Evolutionary conservation across 2,113 vertebrate species (phyloP).

Genomic region (Petaurus breviceps): DNA sequence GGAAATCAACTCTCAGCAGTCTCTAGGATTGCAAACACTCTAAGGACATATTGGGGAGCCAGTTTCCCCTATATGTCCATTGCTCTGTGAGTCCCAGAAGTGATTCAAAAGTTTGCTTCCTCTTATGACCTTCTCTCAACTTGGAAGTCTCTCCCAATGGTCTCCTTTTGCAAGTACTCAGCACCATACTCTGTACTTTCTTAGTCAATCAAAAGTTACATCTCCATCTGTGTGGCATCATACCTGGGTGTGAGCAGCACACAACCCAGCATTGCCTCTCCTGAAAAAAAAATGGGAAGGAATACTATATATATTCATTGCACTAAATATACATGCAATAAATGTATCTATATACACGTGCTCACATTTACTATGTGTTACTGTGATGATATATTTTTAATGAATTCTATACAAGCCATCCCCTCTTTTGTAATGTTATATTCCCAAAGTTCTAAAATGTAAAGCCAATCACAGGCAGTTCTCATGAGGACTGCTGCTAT

Average conservation of each 20-base stretch:
- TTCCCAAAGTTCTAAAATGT: conserved; percentile 66
- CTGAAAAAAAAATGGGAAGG: background rate
- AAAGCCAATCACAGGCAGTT: no score
- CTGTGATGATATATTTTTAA: background rate
- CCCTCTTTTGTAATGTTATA: conserved; percentile 61
- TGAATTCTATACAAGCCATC: conserved; percentile 29
- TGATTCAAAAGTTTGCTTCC: background rate
- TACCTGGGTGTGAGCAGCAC: background rate
- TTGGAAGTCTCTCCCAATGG: background rate
- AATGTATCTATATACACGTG: background rate
- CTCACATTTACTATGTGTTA: background rate
- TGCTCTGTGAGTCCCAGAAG: background rate
- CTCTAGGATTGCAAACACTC: no score
- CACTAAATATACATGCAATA: background rate
- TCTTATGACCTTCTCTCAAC: background rate
- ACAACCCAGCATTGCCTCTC: background rate
- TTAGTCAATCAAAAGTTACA: background rate
- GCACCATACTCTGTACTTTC: background rate
- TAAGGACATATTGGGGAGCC: no score
- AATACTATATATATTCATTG: background rate
- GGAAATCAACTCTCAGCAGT: background rate
- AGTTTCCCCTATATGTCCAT: no score
- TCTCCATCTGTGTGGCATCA: background rate
- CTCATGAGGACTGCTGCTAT: no score
- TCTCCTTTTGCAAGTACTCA: background rate